These are phyloP conservation scores for Oxyscelio sp. DNA, from an alignment of 2,888 invertebrate species.

Conservation along the genomic window DNA sequence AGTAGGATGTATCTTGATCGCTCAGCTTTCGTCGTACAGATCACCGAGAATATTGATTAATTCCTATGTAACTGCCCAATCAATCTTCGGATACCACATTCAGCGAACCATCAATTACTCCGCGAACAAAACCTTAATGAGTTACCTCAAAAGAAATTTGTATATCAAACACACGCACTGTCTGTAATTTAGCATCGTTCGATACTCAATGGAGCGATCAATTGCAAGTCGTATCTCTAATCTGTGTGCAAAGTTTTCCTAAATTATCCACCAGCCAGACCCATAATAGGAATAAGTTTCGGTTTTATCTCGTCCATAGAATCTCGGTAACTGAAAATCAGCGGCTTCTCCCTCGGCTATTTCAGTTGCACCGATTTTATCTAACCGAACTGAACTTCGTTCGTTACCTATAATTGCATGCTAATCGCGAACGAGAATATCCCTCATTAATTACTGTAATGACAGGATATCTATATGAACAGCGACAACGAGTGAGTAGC, in stretches of 20 bases:
- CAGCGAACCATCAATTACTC: slow-evolving; percentile 40
- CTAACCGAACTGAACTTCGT: slow-evolving; percentile 19
- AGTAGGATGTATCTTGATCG: slow-evolving; percentile 45
- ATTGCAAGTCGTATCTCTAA: slow-evolving; percentile 11
- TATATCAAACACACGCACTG: slow-evolving; percentile 25
- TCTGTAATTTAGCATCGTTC: slow-evolving; percentile 26
- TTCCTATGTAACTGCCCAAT: slow-evolving; percentile 51
- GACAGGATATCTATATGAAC: slow-evolving; percentile 77
- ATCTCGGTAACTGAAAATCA: slow-evolving; percentile 77
- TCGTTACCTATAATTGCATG: slow-evolving; percentile 60
- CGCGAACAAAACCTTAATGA: slow-evolving; percentile 35
- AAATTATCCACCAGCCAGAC: slow-evolving; percentile 12
- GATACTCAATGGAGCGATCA: slow-evolving; percentile 22
- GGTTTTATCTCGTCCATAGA: slow-evolving; percentile 80
- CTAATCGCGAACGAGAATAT: slow-evolving; percentile 64
- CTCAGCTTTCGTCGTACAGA: slow-evolving; percentile 32
- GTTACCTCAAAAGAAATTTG: slow-evolving; percentile 44
- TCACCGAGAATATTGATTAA: slow-evolving; percentile 51
- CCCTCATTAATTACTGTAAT: slow-evolving; percentile 78
- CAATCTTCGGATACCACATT: slow-evolving; percentile 37
- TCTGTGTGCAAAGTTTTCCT: not conserved
- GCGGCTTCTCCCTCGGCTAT: slow-evolving; percentile 14
- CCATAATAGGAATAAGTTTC: slow-evolving; percentile 81
- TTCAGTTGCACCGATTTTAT: slow-evolving; percentile 66
- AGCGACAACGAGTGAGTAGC: slow-evolving; percentile 35